Evolutionary conservation across 2,797 vertebrate species (phyloP), one percentile per base, ranked within the genome.

Genomic region (Chiloscyllium punctatum): DNA sequence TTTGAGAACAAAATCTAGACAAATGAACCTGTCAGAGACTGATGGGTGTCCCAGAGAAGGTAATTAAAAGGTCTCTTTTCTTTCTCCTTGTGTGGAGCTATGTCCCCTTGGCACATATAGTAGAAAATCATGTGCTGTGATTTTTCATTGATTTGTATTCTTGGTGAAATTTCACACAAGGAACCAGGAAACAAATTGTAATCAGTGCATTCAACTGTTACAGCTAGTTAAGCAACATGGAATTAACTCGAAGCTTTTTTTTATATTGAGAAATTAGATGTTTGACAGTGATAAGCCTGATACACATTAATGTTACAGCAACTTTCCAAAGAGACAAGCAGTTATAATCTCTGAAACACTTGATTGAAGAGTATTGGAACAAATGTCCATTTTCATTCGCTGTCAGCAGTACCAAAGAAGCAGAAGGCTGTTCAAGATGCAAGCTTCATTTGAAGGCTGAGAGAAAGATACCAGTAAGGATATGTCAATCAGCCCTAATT

Each of bases 231-330:
- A 94, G 37, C 1, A 13, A 94, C 42, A n/a, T 23, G 16, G n/a
- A 42, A 42, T 25, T 94, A 69, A 8, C 37, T 25, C 57, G n/a
- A 68, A 68, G 0, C 11, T 9, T 25, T 37, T 18, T 66, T 68
- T 37, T 94, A 62, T 15, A 69, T 69, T 68, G 18, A 68, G 62
- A 18, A 18, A 16, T 62, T 90, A 33, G 27, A 53, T 69, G 68
- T 42, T 66, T 69, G 62, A 92, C 1, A 15, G 11, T 92, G 90
- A 94, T 21, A 18, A 68, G 62, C 1, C 66, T 68, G 57, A 13
- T 90, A 21, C 66, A 94, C 37, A 94, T 53, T 23, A 69, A 94
- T 13, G 15, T 94, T 37, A 94, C 91, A 69, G 91, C 69, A 92
- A 37, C 33, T 94, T 69, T 69, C 91, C 62, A 69, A 57, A 88